Evolutionary conservation across 2,113 vertebrate genomes (phyloP).

Genomic region (Gymnocephalus cernua): DNA sequence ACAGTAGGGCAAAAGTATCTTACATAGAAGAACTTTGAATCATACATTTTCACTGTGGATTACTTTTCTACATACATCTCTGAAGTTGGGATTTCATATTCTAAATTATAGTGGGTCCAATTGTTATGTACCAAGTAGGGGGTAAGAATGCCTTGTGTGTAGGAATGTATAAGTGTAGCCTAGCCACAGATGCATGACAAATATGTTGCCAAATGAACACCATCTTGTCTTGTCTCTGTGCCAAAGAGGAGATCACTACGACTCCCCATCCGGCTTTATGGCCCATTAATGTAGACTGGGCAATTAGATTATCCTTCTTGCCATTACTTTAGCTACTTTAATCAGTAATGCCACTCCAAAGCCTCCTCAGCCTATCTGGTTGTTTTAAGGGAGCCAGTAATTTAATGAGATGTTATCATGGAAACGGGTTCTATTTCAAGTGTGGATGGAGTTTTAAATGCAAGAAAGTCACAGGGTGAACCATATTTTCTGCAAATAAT

Average conservation of each 20-base stretch:
- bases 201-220: slow-evolving; percentile 35
- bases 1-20: background rate
- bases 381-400: slow-evolving; percentile 37
- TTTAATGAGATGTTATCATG: slow-evolving; percentile 39
- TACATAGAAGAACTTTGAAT: background rate
- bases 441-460: background rate
- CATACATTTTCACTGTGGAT: background rate
- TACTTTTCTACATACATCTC: background rate
- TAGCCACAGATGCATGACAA: background rate
- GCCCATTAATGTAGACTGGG: slow-evolving; percentile 47
- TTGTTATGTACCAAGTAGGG: background rate
- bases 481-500: background rate
- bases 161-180: slow-evolving; percentile 20
- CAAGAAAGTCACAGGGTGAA: slow-evolving; percentile 1
- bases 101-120: background rate
- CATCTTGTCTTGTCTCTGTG: slow-evolving; percentile 33
- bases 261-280: slow-evolving; percentile 41
- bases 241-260: slow-evolving; percentile 22
- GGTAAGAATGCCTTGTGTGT: slow-evolving; percentile 6
- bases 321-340: slow-evolving; percentile 59
- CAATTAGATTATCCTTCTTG: slow-evolving; percentile 60
- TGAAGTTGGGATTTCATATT: background rate
- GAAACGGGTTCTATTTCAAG: slow-evolving; percentile 34
- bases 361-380: slow-evolving; percentile 28
- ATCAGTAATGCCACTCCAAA: slow-evolving; percentile 44